Evolutionary conservation across 2,888 invertebrate genomes (phyloP), one percentile per base, ranked within the genome.

Genomic region (Chalcosyrphus nemorum): DNA sequence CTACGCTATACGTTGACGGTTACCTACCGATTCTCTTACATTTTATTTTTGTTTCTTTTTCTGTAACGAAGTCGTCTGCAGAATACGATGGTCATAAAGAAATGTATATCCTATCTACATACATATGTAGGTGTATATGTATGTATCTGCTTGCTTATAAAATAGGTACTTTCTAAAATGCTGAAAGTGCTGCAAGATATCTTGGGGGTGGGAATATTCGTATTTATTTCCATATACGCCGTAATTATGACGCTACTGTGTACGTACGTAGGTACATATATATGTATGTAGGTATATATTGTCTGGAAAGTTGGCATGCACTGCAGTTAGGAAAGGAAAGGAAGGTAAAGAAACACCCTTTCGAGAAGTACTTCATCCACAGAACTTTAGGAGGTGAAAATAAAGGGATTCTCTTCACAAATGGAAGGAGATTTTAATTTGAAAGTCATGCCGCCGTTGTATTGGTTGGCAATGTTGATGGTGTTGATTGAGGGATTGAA

Each of bases 401-500:
- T 21, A 45, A 45, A 45, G 2, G 21, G 19, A 24, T 21, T 47
- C 24, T 21, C 11, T 47, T 47, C 21, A n/a, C n/a, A 24, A 47
- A 19, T 21, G 47, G 47, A 47, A 47, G 4, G 47, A 47, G 11
- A 47, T 47, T 47, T 45, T 47, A 19, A 47, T 47, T 47, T 47
- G 47, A 47, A 47, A 47, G 47, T 47, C 47, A 47, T 19, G 21
- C 47, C 47, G 21, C 47, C n/a, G 11, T 47, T 19, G 47, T 24
- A 47, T 47, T 47, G 47, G 47, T 21, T 24, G 21, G 47, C 4
- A 21, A 24, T 24, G 47, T 47, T 47, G 47, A 9, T 47, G 47
- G 47, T 47, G 47, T 47, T 47, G 47, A 47, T 47, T 47, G 47
- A 47, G 47, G 47, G 47, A 47, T 47, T 47, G 21, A 47, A 47